Evolutionary conservation across 2,797 vertebrate genomes (phyloP), one percentile per base, ranked within the genome.

Genomic region (Amblyopsis hoosieri): DNA sequence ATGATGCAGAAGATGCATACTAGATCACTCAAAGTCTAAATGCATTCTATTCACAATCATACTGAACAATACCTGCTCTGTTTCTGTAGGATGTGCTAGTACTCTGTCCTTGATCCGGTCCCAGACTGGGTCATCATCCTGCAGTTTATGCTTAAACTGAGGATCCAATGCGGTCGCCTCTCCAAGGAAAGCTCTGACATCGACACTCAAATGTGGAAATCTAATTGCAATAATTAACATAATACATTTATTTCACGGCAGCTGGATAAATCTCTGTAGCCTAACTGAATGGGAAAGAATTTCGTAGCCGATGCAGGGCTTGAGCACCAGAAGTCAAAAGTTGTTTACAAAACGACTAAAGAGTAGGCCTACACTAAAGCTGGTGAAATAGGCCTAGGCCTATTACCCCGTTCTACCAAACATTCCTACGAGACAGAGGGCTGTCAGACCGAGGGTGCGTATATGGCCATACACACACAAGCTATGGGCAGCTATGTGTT

Each of bases 71-170:
- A 13, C 46, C 46, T 51, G 46, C 17, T 58, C 56, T 45, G 56
- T 14, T 17, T 58, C 37, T 61, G 29, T 23, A 17, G 19, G 48
- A 51, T 51, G 14, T 61, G 45, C 11, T 49, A 59, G 14, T 49
- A 60, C 45, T 58, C 13, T 11, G 47, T 60, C 37, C 56, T 60
- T 23, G 5, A 66, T 12, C 53, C 56, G 12, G 47, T 37, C 53
- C 64, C 64, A 45, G n/a, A 59, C 37, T 37, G 8, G 33, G 8
- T 11, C 10, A 12, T 11, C 46, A 23, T 47, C 19, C 4, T 66
- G 31, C 45, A 47, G 23, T 53, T 53, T 17, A 23, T 53, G 14
- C 15, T 53, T 53, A 19, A 23, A 53, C 15, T 8, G 14, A 17
- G 51, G 17, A 53, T 53, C 15, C 51, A 53, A 2, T 23, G 6